Base-by-base conservation (phyloP, 2,888 invertebrate genomes). In the Trissoscelio sp. region DNA sequence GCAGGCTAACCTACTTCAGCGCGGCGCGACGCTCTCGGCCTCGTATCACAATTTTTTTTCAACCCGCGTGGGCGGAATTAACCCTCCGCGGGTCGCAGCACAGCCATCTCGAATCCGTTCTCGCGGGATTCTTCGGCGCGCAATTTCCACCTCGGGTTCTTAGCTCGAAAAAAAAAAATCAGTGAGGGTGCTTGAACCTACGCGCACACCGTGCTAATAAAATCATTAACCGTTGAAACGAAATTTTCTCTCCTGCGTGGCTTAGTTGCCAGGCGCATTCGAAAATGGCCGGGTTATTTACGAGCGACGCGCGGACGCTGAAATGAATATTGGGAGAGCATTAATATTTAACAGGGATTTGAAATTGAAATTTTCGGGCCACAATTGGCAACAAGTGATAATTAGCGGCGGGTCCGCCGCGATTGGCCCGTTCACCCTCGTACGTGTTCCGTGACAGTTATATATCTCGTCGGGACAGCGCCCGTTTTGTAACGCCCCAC, bases 401-500 rank as follows among this genome's bases (percentile, higher is more conserved):
- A 75, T 79, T 69, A 60, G 67, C 51, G 44, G 4, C 44, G 44
- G 44, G n/a, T 14, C 18, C 14, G 51, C n/a, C 46, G 46, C 39
- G 74, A 79, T 73, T 72, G 55, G 64, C 11, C 44, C 7, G 18
- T 18, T 3, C 24, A 55, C 60, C 46, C 24, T 22, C 34, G 48
- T 28, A 4, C 16, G 42, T 53, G 20, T 66, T 57, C 28, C 72
- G 70, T 66, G 79, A 79, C 79, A 57, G 48, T 72, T 42, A 44
- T 66, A 51, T 72, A 58, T 77, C 55, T 58, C 7, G 28, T 16
- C 48, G 42, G 34, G 69, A 60, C 66, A 70, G 51, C 22, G 39
- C 67, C 67, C 64, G 64, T 79, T 82, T 80, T 73, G 66, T 73
- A 80, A 82, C 79, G 79, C 73, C 77, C 58, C 77, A 77, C 79